Percentiles rank a stretch among this genome's conserved stretches.
Conservation (phyloP, 2,888 invertebrate species). For the Callyntrura guangdongensis region DNA sequence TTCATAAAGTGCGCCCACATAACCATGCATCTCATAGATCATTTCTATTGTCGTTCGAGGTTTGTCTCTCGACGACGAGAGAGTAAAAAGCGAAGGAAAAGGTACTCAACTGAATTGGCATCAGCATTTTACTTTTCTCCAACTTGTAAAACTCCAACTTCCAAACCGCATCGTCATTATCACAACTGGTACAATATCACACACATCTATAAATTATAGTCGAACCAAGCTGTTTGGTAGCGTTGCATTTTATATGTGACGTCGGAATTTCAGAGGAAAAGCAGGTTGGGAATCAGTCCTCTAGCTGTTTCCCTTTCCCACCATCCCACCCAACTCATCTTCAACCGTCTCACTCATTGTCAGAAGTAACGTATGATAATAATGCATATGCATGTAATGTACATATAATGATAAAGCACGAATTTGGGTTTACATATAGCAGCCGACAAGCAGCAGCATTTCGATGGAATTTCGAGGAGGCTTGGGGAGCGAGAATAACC, state of each 20-base stretch:
- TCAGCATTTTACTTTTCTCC: slow-evolving; percentile 61
- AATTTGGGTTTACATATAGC: too few relatives aligned
- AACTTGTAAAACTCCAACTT: too few relatives aligned
- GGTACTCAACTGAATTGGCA: slow-evolving; percentile 63
- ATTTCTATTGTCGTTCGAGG: slow-evolving; percentile 67
- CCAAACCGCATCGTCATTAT: too few relatives aligned
- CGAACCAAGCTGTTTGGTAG: not conserved
- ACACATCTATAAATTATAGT: not conserved
- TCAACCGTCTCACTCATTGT: too few relatives aligned
- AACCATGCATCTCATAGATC: slow-evolving; percentile 71
- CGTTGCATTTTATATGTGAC: too few relatives aligned
- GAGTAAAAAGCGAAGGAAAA: slow-evolving; percentile 35
- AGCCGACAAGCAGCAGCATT: too few relatives aligned
- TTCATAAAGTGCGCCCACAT: slow-evolving; percentile 62
- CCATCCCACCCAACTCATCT: not conserved
- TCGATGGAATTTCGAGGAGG: not conserved
- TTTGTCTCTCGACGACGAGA: slow-evolving; percentile 42
- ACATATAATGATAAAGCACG: too few relatives aligned
- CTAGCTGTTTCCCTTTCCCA: not conserved
- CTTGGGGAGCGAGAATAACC: not conserved
- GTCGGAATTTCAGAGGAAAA: too few relatives aligned
- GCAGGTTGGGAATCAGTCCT: too few relatives aligned
- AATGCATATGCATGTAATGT: too few relatives aligned
- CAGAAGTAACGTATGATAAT: too few relatives aligned
- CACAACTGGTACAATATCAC: slow-evolving; percentile 37